Conservation (phyloP, 2,113 vertebrate genomes). For the Enhydra lutris region DNA sequence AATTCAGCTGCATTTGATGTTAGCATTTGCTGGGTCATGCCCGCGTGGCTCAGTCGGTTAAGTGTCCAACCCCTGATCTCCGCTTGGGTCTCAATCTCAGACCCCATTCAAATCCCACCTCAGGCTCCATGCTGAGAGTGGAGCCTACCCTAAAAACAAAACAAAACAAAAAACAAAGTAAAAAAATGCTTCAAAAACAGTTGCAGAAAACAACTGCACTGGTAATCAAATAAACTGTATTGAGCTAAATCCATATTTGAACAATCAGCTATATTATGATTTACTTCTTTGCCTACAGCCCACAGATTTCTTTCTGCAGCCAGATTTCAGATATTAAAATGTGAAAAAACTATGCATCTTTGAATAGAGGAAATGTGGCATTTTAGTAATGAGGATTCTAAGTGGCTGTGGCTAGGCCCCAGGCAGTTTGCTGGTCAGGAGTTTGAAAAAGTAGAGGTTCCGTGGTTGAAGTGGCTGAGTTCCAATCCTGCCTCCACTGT, state of each 20-base stretch:
- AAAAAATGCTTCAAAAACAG: not conserved
- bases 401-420: not conserved
- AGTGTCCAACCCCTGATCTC: not conserved
- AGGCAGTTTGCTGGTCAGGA: not conserved
- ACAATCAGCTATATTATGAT: not conserved
- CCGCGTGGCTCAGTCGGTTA: not conserved
- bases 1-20: constrained; percentile 22
- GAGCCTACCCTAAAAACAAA: not conserved
- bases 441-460: not conserved
- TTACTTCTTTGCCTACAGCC: not conserved
- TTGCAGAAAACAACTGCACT: not conserved
- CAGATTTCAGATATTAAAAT: not conserved
- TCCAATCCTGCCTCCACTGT: not conserved
- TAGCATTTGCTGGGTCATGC: not conserved
- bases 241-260: not conserved
- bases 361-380: not conserved
- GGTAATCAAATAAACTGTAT: not conserved
- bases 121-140: not conserved
- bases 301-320: not conserved
- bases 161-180: not conserved
- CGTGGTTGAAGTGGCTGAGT: not conserved
- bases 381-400: not conserved
- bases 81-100: not conserved
- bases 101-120: not conserved
- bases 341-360: not conserved